phyloP scores from a whole-genome alignment of 1,140 invertebrate species.

The Drosophila rhopaloa region DNA sequence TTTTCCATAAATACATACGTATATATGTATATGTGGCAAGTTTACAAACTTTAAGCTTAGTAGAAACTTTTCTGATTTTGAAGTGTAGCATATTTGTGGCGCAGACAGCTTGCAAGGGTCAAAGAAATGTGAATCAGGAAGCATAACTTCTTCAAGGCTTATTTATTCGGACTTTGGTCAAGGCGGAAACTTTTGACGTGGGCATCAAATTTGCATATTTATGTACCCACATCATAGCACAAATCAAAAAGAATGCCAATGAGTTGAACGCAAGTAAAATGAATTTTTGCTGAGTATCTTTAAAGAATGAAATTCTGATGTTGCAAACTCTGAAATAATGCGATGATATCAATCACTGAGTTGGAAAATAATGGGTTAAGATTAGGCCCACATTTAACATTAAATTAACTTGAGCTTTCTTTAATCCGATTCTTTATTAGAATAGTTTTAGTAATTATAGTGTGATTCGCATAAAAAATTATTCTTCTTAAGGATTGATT shows the following conservation, averaged over 20 bases:
- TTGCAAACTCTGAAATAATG: too few species aligned
- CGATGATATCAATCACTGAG: not conserved
- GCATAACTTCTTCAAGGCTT: slow-evolving; percentile 5
- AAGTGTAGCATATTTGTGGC: slow-evolving; percentile 24
- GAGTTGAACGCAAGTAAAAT: not conserved
- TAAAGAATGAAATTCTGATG: not conserved
- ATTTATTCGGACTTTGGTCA: slow-evolving; percentile 17
- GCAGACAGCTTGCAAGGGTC: slow-evolving; percentile 20
- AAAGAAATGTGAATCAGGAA: not conserved
- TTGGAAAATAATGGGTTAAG: too few species aligned
- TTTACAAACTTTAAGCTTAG: slow-evolving; percentile 29
- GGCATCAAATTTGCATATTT: slow-evolving; percentile 28
- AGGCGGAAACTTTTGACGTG: slow-evolving; percentile 27
- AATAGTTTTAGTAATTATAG: too few species aligned
- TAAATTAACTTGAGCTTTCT: too few species aligned
- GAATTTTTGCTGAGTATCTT: not conserved
- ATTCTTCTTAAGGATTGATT: too few species aligned
- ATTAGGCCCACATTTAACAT: too few species aligned
- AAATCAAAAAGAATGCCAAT: slow-evolving; percentile 4
- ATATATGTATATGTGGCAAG: slow-evolving; percentile 6
- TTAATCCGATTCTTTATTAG: too few species aligned
- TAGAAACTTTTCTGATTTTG: slow-evolving; percentile 20
- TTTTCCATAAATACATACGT: not conserved
- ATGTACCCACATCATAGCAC: slow-evolving; percentile 1
- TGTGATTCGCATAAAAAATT: too few species aligned